Conservation (phyloP, 2,888 invertebrate genomes). For the Sarcophaga subvicina region DNA sequence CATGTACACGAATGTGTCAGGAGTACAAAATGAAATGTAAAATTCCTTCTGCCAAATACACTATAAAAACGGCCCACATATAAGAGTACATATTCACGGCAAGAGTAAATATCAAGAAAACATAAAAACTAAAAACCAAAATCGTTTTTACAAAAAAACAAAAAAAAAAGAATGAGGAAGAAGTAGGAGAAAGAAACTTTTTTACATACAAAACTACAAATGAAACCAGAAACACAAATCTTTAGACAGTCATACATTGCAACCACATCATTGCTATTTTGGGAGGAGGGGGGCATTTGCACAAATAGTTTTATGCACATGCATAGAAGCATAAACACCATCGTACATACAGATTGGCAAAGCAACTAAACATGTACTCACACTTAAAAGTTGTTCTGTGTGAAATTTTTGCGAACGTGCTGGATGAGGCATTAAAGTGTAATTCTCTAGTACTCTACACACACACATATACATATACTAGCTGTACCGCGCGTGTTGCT, state of each 20-base stretch:
- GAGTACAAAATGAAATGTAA: conserved; percentile 33
- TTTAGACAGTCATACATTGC: background rate
- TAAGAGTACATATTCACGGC: background rate
- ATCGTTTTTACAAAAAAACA: too few relatives aligned
- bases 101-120: background rate
- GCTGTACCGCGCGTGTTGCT: too few relatives aligned
- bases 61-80: background rate
- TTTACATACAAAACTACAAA: conserved; percentile 14
- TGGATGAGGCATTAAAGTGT: background rate
- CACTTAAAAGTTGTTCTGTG: background rate
- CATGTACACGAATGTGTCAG: conserved; percentile 37
- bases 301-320: background rate
- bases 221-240: conserved; percentile 33
- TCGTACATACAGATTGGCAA: background rate
- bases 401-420: background rate
- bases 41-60: background rate
- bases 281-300: background rate
- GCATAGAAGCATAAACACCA: background rate
- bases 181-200: conserved; percentile 3
- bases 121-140: conserved; percentile 29
- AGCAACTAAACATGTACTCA: background rate
- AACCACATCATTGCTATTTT: background rate
- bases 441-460: background rate
- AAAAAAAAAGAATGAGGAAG: too few relatives aligned
- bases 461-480: too few relatives aligned